Evolutionary conservation across 64 coral and sea anemone genomes (phyloP).

Genomic region (Stichodactyla mertensii): DNA sequence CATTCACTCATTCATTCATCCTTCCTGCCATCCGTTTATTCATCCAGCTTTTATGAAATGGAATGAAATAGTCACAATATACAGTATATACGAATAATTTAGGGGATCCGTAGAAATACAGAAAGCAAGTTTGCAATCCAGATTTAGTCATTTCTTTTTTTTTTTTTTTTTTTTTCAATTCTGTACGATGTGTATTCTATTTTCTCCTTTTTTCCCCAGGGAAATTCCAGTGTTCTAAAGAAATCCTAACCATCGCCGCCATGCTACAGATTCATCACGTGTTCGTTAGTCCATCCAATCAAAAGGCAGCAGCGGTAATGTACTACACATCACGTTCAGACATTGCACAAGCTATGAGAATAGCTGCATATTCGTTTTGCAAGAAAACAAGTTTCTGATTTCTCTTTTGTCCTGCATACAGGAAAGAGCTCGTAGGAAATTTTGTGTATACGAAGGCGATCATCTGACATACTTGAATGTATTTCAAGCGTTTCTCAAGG

Average conservation of each 20-base stretch:
- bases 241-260: slow-evolving; percentile 88
- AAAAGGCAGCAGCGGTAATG: slow-evolving; percentile 72
- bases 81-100: too few relatives aligned
- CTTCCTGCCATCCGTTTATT: too few relatives aligned
- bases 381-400: too few relatives aligned
- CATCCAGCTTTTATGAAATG: too few relatives aligned
- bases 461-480: slow-evolving; percentile 88
- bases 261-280: slow-evolving; percentile 95
- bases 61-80: too few relatives aligned
- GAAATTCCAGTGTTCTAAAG: slow-evolving; percentile 90
- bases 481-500: slow-evolving; percentile 72
- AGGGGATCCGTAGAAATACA: too few relatives aligned
- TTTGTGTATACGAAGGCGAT: slow-evolving; percentile 95
- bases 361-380: too few relatives aligned
- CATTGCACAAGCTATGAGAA: too few relatives aligned
- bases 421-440: slow-evolving; percentile 81
- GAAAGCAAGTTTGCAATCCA: too few relatives aligned
- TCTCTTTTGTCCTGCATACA: background rate
- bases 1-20: too few relatives aligned
- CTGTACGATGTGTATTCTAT: background rate
- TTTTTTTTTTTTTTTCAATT: too few relatives aligned
- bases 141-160: too few relatives aligned
- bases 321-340: background rate
- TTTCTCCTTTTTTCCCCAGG: slow-evolving; percentile 30
- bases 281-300: slow-evolving; percentile 80